These are phyloP conservation scores for Lagria hirta DNA, from an alignment of 2,888 invertebrate genomes.

Conservation along the genomic window DNA sequence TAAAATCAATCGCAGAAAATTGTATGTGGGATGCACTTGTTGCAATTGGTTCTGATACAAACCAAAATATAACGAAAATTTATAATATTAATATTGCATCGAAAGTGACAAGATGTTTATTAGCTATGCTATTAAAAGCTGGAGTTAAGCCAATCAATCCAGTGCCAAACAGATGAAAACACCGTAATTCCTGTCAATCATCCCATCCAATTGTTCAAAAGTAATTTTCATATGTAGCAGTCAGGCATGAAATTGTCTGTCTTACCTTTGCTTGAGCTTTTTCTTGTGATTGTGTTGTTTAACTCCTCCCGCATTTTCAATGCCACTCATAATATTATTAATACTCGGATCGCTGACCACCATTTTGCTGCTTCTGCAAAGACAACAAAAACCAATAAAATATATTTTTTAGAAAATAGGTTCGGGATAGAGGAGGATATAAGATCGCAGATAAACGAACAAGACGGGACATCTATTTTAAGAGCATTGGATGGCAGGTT, in stretches of 20 bases:
- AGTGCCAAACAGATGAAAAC: constrained; percentile 25
- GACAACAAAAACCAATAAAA: neutral
- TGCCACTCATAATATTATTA: constrained; percentile 88
- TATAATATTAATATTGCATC: constrained; percentile 19
- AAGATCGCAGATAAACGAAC: constrained; percentile 33
- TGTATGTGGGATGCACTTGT: too few relatives aligned
- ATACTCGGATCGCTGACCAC: constrained; percentile 74
- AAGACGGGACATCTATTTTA: constrained; percentile 36
- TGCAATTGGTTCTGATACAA: too few relatives aligned
- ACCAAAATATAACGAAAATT: too few relatives aligned
- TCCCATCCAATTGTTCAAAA: constrained; percentile 6
- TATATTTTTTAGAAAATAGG: constrained; percentile 12
- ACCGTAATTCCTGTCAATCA: constrained; percentile 23
- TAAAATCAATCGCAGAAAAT: too few relatives aligned
- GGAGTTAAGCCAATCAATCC: constrained; percentile 18
- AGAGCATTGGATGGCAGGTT: constrained; percentile 35
- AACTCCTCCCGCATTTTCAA: constrained; percentile 86
- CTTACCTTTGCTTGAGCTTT: constrained; percentile 83
- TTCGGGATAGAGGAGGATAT: constrained; percentile 35
- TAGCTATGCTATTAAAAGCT: constrained; percentile 26
- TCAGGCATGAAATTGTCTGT: constrained; percentile 7
- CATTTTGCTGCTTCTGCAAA: constrained; percentile 21
- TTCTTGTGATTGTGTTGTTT: constrained; percentile 88
- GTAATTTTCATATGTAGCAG: too few relatives aligned
- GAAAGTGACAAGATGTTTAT: constrained; percentile 26